phyloP scores from a whole-genome alignment of 2,888 invertebrate genomes.

The Drosophila mettleri region DNA sequence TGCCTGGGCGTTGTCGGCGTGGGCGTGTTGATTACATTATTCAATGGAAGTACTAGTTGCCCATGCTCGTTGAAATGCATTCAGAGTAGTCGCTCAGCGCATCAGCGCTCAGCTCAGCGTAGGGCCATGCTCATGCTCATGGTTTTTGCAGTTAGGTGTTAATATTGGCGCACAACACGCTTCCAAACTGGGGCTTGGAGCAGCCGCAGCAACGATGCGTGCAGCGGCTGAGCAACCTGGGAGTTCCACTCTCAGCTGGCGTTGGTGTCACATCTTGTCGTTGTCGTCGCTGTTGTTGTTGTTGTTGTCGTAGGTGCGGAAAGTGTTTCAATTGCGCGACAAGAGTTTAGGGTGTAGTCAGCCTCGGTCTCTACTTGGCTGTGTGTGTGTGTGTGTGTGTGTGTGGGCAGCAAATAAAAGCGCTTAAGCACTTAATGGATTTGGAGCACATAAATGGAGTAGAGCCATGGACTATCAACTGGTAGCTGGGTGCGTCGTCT shows the following conservation, averaged over 20 bases:
- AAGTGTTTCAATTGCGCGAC: conserved; percentile 70
- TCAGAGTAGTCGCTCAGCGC: conserved; percentile 58
- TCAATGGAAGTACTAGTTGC: conserved; percentile 42
- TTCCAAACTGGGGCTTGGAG: conserved; percentile 51
- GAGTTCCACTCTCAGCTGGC: conserved; percentile 66
- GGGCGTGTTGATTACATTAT: conserved; percentile 70
- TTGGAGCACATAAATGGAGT: conserved; percentile 77
- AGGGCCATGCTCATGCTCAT: no score
- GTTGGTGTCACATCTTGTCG: conserved; percentile 65
- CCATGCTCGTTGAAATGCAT: conserved; percentile 67
- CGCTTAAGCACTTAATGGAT: conserved; percentile 74
- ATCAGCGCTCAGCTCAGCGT: conserved; percentile 47
- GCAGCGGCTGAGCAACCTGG: conserved; percentile 53
- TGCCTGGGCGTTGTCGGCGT: conserved; percentile 38
- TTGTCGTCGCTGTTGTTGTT: conserved; percentile 26
- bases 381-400: conserved; percentile 8
- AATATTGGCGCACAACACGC: conserved; percentile 65
- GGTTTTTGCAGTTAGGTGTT: conserved; percentile 65
- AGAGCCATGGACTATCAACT: conserved; percentile 50
- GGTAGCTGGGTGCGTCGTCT: conserved; percentile 70
- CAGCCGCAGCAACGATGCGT: conserved; percentile 37
- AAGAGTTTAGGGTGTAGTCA: conserved; percentile 73
- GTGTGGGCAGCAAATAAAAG: conserved; percentile 78
- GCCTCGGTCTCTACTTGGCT: background rate
- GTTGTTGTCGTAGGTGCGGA: conserved; percentile 73